Percentiles rank a stretch among this genome's conserved stretches.
Conservation (phyloP, 2,797 vertebrate genomes). For the Scyliorhinus canicula region DNA sequence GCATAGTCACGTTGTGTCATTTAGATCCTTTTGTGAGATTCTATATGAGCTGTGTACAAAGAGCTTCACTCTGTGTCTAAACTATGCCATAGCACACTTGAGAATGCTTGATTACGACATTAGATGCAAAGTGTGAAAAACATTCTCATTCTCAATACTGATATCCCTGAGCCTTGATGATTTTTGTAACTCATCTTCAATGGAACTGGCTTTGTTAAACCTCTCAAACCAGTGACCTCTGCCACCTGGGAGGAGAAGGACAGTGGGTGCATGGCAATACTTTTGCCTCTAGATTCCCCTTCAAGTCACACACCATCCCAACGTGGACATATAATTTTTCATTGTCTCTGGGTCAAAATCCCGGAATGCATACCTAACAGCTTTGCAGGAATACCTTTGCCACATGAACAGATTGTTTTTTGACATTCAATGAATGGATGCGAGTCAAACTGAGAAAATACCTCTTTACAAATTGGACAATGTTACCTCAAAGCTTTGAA, state of each 20-base stretch:
- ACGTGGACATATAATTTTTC: not conserved
- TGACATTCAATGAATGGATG: not conserved
- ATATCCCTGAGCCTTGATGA: not conserved
- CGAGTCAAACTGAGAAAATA: not conserved
- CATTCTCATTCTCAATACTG: not conserved
- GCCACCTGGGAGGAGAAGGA: not conserved
- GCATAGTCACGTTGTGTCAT: not conserved
- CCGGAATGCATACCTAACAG: not conserved
- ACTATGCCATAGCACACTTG: not conserved
- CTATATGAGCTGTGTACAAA: not conserved
- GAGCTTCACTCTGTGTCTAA: not conserved
- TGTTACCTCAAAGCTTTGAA: not conserved
- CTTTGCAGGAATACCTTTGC: not conserved
- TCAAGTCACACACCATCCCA: not conserved
- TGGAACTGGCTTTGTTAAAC: not conserved
- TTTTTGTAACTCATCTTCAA: not conserved
- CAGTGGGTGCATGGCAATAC: not conserved
- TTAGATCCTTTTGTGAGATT: not conserved
- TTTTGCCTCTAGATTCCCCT: not conserved
- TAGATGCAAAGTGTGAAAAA: not conserved
- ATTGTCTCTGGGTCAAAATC: not conserved
- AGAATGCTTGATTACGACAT: not conserved
- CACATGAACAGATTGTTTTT: not conserved
- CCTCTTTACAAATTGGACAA: not conserved
- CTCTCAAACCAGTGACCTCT: not conserved